These are phyloP conservation scores for Xestia ashworthii DNA, from an alignment of 2,888 invertebrate species.

Conservation along the genomic window DNA sequence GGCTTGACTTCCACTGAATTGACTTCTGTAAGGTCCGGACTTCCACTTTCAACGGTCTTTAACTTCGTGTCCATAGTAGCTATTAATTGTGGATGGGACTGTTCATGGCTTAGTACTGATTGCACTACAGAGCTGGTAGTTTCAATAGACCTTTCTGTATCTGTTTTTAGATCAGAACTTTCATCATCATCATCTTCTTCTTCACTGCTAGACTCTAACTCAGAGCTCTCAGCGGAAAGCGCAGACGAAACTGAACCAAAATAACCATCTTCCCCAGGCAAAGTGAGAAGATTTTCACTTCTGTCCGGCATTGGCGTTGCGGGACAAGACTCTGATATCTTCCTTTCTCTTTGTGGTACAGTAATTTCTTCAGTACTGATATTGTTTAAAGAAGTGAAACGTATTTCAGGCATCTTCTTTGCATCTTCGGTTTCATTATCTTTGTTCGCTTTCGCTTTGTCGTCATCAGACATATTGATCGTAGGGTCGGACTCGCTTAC, in stretches of 20 bases:
- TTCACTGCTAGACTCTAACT: constrained; percentile 83
- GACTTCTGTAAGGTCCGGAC: constrained; percentile 63
- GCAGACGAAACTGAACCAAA: constrained; percentile 86
- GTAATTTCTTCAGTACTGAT: constrained; percentile 73
- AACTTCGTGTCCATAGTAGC: constrained; percentile 84
- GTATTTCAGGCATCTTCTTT: constrained; percentile 79
- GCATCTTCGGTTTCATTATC: constrained; percentile 55
- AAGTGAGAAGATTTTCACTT: constrained; percentile 81
- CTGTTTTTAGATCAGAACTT: constrained; percentile 87
- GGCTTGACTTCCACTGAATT: constrained; percentile 7
- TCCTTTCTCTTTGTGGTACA: constrained; percentile 72
- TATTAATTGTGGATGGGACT: constrained; percentile 75
- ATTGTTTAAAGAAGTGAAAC: constrained; percentile 83
- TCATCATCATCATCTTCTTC: constrained; percentile 86
- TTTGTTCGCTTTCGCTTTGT: constrained; percentile 63
- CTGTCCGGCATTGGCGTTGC: constrained; percentile 82
- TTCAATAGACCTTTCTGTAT: constrained; percentile 85
- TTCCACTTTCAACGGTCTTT: constrained; percentile 70
- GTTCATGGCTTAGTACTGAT: constrained; percentile 85
- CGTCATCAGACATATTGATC: constrained; percentile 78
- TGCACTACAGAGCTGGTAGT: constrained; percentile 91
- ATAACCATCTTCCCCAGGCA: constrained; percentile 82
- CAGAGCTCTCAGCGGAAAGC: constrained; percentile 86
- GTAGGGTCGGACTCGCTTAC: constrained; percentile 86
- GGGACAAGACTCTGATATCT: constrained; percentile 87